Evolutionary conservation across 2,888 invertebrate species (phyloP).

Genomic region (Sesia bembeciformis): DNA sequence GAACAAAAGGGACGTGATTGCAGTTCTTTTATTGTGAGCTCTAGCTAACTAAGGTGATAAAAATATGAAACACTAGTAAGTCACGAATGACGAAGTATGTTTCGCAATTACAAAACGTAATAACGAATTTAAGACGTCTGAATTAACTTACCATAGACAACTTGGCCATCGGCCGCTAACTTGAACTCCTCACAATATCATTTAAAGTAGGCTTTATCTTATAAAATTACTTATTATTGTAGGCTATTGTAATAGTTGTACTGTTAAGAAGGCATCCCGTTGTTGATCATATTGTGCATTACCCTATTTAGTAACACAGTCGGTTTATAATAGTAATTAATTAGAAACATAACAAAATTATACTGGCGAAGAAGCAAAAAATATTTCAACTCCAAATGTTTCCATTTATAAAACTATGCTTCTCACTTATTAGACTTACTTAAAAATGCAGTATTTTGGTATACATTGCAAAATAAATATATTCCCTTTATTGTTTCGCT

Average conservation of each 20-base stretch:
- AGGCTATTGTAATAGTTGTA: constrained; percentile 71
- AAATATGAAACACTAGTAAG: too few species aligned
- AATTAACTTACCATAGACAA: too few species aligned
- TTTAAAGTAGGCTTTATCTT: constrained; percentile 29
- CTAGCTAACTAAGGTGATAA: too few species aligned
- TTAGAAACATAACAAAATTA: constrained; percentile 40
- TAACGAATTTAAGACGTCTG: too few species aligned
- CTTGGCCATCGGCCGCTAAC: not conserved
- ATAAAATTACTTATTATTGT: constrained; percentile 55
- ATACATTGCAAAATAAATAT: constrained; percentile 63
- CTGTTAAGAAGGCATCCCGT: constrained; percentile 73
- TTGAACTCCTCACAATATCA: constrained; percentile 24
- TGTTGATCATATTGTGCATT: constrained; percentile 55
- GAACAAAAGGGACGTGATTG: too few species aligned
- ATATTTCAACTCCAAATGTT: constrained; percentile 23
- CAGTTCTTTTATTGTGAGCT: too few species aligned
- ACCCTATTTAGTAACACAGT: constrained; percentile 67
- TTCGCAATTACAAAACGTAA: too few species aligned
- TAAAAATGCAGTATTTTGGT: constrained; percentile 63
- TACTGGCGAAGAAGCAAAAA: constrained; percentile 34
- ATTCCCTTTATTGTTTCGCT: constrained; percentile 50
- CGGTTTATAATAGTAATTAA: constrained; percentile 41
- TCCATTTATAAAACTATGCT: constrained; percentile 28
- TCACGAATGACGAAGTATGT: too few species aligned
- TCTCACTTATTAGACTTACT: constrained; percentile 59